Evolutionary conservation across 2,797 vertebrate genomes (phyloP), one percentile per base, ranked within the genome.

Genomic region (Bovichtus diacanthus): DNA sequence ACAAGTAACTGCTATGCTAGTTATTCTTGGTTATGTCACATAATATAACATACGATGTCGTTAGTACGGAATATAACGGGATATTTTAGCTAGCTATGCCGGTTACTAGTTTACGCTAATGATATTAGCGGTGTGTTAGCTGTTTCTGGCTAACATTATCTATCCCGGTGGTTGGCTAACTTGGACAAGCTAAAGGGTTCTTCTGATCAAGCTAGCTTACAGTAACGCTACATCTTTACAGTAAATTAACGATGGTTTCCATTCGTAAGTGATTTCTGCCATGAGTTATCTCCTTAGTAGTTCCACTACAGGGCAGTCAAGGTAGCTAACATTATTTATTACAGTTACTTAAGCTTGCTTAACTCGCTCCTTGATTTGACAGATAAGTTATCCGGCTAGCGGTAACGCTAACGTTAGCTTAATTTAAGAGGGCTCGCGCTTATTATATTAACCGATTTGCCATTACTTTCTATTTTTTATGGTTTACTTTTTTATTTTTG

Each of bases 381-480:
- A 88, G 84, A 77, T 83, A 88, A 78, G 70, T 70, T 81, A 31
- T 5, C 29, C 58, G 21, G 74, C 68, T 88, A 91, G 75, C 75
- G 31, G 10, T 15, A 11, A 43, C 0, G 80, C 74, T 86, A 87
- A 59, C 39, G 19, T 43, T 83, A 81, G 71, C 78, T 71, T 29
- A 0, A 39, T 51, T n/a, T 2, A 70, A 29, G 15, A 34, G 16
- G 38, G 47, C 54, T 60, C 3, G 38, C 54, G 21, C 27, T 78
- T 60, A 43, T 39, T 70, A 46, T 12, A 54, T 25, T 19, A 18
- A 25, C 10, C 0, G 1, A 27, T 36, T 36, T 29, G 3, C 5
- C 0, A 2, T 62, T 43, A 29, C 0, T 7, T 3, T 6, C 0
- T 31, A 0, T 58, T 15, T 1, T 34, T 5, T 65, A n/a, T 12